These are phyloP conservation scores for Trypoxylus dichotomus DNA, from an alignment of 1,140 invertebrate genomes.

Conservation along the genomic window DNA sequence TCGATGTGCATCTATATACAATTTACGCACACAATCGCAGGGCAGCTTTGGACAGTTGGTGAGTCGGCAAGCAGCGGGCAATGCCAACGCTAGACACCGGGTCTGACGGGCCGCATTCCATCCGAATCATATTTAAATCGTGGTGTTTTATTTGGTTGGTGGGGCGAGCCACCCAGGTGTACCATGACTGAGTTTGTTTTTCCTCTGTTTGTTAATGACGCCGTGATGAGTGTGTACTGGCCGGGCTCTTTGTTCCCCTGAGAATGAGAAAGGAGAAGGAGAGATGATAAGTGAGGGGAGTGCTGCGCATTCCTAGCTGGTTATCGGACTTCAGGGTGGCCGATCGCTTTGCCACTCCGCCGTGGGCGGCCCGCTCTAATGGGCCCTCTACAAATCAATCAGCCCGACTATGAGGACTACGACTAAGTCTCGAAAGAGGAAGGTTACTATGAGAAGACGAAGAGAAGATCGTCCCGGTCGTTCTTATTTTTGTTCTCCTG, in stretches of 20 bases:
- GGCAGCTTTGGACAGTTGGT: background rate
- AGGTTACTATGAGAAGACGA: background rate
- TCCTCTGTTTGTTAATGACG: conserved; percentile 52
- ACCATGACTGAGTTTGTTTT: conserved; percentile 52
- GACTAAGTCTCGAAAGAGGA: background rate
- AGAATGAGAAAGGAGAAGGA: background rate
- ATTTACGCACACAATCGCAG: background rate
- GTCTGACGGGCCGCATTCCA: conserved; percentile 44
- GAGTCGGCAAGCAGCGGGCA: background rate
- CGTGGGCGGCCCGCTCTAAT: conserved; percentile 46
- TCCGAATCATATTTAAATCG: conserved; percentile 45
- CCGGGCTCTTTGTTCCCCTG: conserved; percentile 46
- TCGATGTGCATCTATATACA: background rate
- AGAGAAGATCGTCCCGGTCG: background rate
- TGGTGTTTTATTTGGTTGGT: conserved; percentile 35
- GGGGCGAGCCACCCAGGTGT: conserved; percentile 51
- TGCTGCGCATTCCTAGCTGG: conserved; percentile 40
- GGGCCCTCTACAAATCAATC: conserved; percentile 51
- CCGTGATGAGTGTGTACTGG: conserved; percentile 46
- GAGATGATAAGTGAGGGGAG: conserved; percentile 46
- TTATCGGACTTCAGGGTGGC: conserved; percentile 49
- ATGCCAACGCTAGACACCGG: conserved; percentile 39
- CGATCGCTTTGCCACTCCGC: conserved; percentile 40
- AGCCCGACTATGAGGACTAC: conserved; percentile 35
- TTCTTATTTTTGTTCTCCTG: background rate